phyloP scores from a whole-genome alignment of 2,888 invertebrate species.

The Drosophila meridiana region DNA sequence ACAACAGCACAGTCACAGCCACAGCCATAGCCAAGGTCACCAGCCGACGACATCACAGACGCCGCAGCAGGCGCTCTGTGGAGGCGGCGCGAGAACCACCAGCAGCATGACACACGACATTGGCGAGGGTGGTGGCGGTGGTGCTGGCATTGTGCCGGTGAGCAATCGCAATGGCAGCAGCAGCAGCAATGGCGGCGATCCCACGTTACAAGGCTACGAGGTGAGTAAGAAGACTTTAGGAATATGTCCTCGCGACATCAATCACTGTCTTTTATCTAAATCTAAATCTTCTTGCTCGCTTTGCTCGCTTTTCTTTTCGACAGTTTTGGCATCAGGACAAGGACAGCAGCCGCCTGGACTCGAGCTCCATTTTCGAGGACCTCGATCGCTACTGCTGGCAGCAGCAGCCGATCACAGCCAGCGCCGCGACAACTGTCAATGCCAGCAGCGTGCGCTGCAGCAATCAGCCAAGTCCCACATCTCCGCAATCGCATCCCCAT shows the following conservation, averaged over 20 bases:
- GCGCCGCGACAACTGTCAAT: slow-evolving; percentile 73
- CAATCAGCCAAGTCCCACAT: slow-evolving; percentile 69
- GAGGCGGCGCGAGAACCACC: slow-evolving; percentile 61
- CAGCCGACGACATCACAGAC: slow-evolving; percentile 64
- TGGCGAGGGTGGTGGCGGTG: slow-evolving; percentile 53
- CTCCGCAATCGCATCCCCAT: slow-evolving; percentile 59
- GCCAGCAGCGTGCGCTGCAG: slow-evolving; percentile 85
- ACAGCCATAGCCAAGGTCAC: slow-evolving; percentile 63
- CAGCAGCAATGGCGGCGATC: slow-evolving; percentile 78
- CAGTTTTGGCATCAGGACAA: slow-evolving; percentile 86
- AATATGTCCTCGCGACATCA: no score
- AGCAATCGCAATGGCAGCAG: slow-evolving; percentile 65
- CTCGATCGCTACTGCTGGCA: slow-evolving; percentile 94
- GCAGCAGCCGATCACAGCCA: slow-evolving; percentile 86
- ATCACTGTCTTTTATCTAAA: background rate
- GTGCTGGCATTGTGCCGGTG: slow-evolving; percentile 43
- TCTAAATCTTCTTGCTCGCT: background rate
- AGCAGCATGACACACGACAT: slow-evolving; percentile 74
- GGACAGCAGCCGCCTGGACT: slow-evolving; percentile 89
- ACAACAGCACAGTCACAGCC: slow-evolving; percentile 61
- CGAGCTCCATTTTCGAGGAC: slow-evolving; percentile 91
- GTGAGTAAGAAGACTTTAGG: slow-evolving; percentile 63
- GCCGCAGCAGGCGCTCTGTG: slow-evolving; percentile 65
- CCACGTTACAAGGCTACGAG: slow-evolving; percentile 85
- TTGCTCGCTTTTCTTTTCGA: slow-evolving; percentile 1